phyloP scores from a whole-genome alignment of 1,140 invertebrate species.

The Parapsyche elsis region DNA sequence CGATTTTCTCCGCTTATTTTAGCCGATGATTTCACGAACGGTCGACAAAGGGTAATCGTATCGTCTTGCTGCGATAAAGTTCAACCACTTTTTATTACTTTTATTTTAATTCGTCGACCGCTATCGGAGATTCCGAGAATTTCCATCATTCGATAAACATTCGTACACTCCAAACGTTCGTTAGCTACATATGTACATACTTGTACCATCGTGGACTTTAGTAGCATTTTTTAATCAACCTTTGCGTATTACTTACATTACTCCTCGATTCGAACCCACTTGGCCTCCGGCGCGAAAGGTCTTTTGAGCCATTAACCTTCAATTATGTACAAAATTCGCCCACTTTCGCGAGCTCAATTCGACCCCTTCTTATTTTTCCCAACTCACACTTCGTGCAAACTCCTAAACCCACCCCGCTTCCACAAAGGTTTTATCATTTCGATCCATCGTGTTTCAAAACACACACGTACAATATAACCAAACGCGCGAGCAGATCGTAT shows the following conservation, averaged over 20 bases:
- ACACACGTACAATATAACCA: background rate
- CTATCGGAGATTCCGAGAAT: too few relatives aligned
- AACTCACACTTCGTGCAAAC: background rate
- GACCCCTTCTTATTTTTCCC: background rate
- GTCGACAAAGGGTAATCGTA: too few relatives aligned
- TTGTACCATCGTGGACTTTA: too few relatives aligned
- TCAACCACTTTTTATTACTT: too few relatives aligned
- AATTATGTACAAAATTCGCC: constrained; percentile 9
- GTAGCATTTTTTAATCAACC: too few relatives aligned
- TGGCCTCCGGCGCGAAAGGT: background rate
- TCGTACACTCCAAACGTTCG: too few relatives aligned
- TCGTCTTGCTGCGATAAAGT: too few relatives aligned
- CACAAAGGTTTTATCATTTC: constrained; percentile 13
- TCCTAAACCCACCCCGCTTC: too few relatives aligned
- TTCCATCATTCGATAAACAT: too few relatives aligned
- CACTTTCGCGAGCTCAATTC: background rate
- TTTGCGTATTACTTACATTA: too few relatives aligned
- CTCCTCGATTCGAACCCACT: background rate
- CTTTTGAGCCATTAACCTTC: constrained; percentile 35
- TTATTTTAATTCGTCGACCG: too few relatives aligned
- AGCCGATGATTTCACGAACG: background rate
- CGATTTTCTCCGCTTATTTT: constrained; percentile 7
- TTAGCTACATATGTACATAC: too few relatives aligned
- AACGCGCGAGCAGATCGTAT: background rate
- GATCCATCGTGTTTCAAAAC: constrained; percentile 23